These are phyloP conservation scores for Luidia sarsii DNA, from an alignment of 53 echinoderm and acorn worm genomes.

Conservation along the genomic window DNA sequence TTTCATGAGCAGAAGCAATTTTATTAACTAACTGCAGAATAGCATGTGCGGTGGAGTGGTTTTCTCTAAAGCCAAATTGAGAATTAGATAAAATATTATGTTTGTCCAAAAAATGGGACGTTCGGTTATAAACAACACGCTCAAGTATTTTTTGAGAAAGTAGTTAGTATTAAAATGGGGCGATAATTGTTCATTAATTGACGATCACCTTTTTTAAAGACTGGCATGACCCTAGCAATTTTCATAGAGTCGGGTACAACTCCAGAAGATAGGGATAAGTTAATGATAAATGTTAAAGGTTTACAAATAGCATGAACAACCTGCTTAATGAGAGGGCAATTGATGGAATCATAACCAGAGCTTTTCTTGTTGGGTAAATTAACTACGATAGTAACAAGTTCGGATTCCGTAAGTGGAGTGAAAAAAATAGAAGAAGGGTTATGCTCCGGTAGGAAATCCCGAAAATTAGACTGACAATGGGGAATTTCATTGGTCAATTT, in stretches of 20 bases:
- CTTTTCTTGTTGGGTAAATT: slow-evolving; percentile 1
- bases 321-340: neutral
- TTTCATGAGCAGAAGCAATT: neutral
- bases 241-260: neutral
- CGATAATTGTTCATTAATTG: too few relatives aligned
- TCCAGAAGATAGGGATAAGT: neutral
- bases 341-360: slow-evolving; percentile 4
- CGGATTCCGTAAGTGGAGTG: neutral
- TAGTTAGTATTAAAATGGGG: neutral
- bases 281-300: neutral
- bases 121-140: neutral
- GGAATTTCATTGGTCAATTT: slow-evolving; percentile 18
- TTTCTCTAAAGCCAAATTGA: neutral
- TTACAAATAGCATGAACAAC: neutral
- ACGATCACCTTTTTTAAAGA: too few relatives aligned
- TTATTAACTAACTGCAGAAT: neutral
- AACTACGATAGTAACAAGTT: neutral
- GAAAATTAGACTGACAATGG: neutral
- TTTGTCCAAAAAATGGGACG: neutral
- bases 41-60: neutral
- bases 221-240: neutral
- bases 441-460: neutral
- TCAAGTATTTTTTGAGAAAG: neutral
- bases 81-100: slow-evolving; percentile 2
- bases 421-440: slow-evolving; percentile 16